Evolutionary conservation across 53 echinoderm and acorn worm genomes (phyloP).

Genomic region (Crossaster papposus): DNA sequence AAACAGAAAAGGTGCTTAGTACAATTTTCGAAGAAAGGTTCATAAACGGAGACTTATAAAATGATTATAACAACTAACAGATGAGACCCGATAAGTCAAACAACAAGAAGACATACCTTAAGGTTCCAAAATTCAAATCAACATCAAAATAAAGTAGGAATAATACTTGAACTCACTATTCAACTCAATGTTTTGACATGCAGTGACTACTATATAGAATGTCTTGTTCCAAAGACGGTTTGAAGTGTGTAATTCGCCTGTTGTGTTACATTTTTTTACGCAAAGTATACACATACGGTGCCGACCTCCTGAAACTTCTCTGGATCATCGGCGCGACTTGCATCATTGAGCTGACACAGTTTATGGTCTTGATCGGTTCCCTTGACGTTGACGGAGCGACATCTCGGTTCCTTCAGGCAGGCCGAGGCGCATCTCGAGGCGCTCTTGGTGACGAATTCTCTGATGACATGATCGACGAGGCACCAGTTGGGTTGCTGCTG

Average conservation of each 20-base stretch:
- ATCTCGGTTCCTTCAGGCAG: conserved; percentile 26
- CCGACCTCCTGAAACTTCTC: neutral
- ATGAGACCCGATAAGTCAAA: too few relatives aligned
- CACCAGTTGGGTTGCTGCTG: conserved; percentile 6
- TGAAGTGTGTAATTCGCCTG: neutral
- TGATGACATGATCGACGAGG: conserved; percentile 39
- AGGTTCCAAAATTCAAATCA: too few relatives aligned
- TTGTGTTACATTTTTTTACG: neutral
- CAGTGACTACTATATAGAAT: too few relatives aligned
- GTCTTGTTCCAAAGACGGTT: neutral
- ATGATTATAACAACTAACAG: too few relatives aligned
- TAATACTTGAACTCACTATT: too few relatives aligned
- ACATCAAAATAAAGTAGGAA: too few relatives aligned
- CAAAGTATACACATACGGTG: neutral
- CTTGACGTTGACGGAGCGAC: conserved; percentile 32
- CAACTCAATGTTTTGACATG: too few relatives aligned
- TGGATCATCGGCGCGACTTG: neutral
- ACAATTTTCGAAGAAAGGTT: too few relatives aligned
- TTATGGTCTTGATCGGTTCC: neutral
- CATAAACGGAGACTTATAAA: too few relatives aligned
- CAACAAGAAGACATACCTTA: too few relatives aligned
- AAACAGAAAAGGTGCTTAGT: too few relatives aligned
- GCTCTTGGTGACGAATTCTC: conserved; percentile 31
- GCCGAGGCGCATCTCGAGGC: conserved; percentile 15
- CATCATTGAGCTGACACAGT: conserved; percentile 36